Evolutionary conservation across 1,140 invertebrate genomes (phyloP).

Genomic region (Ruditapes philippinarum): DNA sequence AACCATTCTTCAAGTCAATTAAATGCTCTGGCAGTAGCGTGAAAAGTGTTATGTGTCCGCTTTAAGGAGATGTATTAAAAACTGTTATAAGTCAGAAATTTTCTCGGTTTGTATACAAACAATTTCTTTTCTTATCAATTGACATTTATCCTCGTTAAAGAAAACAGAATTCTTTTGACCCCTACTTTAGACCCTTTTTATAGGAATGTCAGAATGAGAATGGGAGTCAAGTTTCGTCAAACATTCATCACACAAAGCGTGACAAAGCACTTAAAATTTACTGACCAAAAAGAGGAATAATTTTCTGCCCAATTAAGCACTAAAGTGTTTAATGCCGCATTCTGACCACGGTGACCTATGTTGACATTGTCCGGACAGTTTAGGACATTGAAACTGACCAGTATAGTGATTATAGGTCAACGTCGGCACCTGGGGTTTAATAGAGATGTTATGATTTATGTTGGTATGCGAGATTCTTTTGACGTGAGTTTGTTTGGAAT

Average conservation of each 20-base stretch:
- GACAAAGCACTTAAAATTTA: neutral
- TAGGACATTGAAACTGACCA: neutral
- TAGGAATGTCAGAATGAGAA: neutral
- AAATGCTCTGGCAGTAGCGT: neutral
- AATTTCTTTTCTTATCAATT: conserved; percentile 2
- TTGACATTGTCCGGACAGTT: neutral
- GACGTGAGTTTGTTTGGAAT: conserved; percentile 5
- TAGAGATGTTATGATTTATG: conserved; percentile 1
- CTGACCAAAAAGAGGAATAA: neutral
- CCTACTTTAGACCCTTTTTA: neutral
- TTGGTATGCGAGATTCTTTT: neutral
- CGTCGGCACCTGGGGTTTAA: neutral
- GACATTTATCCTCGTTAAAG: conserved; percentile 28
- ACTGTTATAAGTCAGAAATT: neutral
- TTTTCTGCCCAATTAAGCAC: conserved; percentile 1
- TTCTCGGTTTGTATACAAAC: neutral
- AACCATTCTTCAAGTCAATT: neutral
- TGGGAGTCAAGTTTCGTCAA: conserved; percentile 15
- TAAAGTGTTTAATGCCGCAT: neutral
- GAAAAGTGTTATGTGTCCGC: neutral
- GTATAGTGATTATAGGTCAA: neutral
- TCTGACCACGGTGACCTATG: neutral
- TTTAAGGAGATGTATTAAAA: neutral
- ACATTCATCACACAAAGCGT: neutral
- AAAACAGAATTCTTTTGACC: neutral